Evolutionary conservation across 2,888 invertebrate species (phyloP).

Genomic region (Drosophila mimetica): DNA sequence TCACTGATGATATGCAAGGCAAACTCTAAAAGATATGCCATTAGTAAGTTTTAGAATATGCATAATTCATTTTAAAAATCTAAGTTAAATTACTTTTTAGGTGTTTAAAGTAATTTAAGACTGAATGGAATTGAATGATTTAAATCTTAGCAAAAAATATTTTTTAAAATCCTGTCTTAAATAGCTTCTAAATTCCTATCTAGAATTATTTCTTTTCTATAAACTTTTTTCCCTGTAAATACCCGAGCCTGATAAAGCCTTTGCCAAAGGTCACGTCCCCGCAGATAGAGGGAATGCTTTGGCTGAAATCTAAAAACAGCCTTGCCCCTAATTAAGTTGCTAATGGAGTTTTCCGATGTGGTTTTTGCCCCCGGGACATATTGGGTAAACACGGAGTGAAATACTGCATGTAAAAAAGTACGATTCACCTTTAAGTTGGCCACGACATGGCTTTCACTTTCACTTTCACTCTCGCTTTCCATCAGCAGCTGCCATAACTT

Average conservation of each 20-base stretch:
- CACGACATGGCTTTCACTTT: slow-evolving; percentile 9
- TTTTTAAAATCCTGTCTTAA: background rate
- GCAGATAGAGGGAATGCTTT: slow-evolving; percentile 1
- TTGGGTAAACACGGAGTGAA: slow-evolving; percentile 1
- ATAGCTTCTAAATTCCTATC: background rate
- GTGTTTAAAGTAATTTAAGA: no score
- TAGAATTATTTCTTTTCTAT: background rate
- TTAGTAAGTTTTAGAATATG: no score
- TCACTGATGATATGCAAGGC: no score
- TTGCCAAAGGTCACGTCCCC: slow-evolving; percentile 11
- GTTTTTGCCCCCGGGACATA: background rate
- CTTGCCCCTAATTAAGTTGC: slow-evolving; percentile 31
- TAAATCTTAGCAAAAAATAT: background rate
- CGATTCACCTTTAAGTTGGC: slow-evolving; percentile 27
- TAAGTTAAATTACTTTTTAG: no score
- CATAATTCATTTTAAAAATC: no score
- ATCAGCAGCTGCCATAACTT: slow-evolving; percentile 29
- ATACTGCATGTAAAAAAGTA: background rate
- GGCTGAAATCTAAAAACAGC: slow-evolving; percentile 24
- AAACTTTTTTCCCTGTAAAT: background rate
- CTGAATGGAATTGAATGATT: no score
- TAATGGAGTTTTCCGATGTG: slow-evolving; percentile 35
- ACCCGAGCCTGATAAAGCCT: background rate
- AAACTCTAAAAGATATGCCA: no score
- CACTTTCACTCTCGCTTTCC: background rate